phyloP scores from a whole-genome alignment of 2,113 vertebrate species.

The Phrynocephalus versicolor region DNA sequence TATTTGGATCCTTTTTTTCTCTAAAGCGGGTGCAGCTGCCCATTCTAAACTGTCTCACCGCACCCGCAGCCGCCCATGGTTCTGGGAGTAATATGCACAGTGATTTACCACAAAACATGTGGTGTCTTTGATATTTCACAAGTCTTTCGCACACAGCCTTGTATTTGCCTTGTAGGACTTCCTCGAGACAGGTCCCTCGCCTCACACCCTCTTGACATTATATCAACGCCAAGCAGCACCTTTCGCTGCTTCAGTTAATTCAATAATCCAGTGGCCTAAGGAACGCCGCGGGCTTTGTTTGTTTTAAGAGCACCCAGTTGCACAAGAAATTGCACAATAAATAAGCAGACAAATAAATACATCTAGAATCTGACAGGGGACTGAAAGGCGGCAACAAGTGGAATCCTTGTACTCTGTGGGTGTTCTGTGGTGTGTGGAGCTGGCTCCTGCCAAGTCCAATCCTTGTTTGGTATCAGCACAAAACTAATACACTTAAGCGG shows the following conservation, averaged over 20 bases:
- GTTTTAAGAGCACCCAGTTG: not conserved
- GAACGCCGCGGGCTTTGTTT: not conserved
- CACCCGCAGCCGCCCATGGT: no score
- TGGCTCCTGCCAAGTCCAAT: not conserved
- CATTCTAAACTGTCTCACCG: no score
- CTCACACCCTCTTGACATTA: not conserved
- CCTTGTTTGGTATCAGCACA: conserved; percentile 1
- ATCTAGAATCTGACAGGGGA: not conserved
- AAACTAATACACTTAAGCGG: conserved; percentile 47
- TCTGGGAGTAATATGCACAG: no score
- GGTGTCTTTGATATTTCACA: not conserved
- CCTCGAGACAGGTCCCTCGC: not conserved
- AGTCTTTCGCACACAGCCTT: not conserved
- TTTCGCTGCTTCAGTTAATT: not conserved
- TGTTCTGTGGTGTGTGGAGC: not conserved
- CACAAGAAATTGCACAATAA: not conserved
- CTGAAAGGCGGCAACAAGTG: not conserved
- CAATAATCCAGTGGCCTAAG: not conserved
- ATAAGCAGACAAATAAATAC: conserved; percentile 5
- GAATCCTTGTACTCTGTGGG: not conserved
- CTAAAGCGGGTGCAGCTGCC: no score
- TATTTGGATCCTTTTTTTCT: no score
- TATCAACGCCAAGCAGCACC: not conserved
- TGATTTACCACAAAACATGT: not conserved
- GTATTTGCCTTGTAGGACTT: not conserved